A percentile compares a stretch with the other conserved stretches of the same genome.
Evolutionary conservation across 2,113 vertebrate genomes (phyloP).

Genomic region (Aix galericulata): DNA sequence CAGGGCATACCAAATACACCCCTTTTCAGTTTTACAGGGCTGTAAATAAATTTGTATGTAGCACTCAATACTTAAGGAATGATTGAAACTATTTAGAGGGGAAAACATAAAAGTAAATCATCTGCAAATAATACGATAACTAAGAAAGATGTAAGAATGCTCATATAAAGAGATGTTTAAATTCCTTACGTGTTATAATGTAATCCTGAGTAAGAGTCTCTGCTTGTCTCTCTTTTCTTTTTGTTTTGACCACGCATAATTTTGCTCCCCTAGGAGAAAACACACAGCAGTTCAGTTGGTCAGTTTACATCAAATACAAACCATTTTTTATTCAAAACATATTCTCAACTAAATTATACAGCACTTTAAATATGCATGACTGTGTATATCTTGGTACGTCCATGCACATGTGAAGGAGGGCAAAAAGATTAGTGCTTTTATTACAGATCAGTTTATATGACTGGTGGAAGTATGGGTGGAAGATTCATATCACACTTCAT

Average conservation of each 20-base stretch:
- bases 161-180: background rate
- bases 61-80: background rate
- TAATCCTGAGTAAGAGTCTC: conserved; percentile 96
- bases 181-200: conserved; percentile 95
- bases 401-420: background rate
- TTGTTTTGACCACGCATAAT: conserved; percentile 95
- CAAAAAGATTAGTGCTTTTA: background rate
- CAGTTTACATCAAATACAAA: conserved; percentile 40
- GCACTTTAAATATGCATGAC: background rate
- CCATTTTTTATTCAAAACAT: background rate
- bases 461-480: background rate
- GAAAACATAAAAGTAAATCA: background rate
- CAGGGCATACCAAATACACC: background rate
- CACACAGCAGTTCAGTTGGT: conserved; percentile 20
- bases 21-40: background rate
- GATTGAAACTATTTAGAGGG: background rate
- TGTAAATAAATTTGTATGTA: background rate
- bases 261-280: conserved; percentile 88
- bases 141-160: background rate
- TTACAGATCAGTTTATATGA: background rate
- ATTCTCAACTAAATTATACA: conserved; percentile 2
- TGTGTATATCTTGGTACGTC: background rate
- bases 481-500: conserved; percentile 35
- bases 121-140: background rate
- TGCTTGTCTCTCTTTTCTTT: conserved; percentile 89